Conservation (phyloP, 2,113 vertebrate species). For the Uropsilus gracilis region DNA sequence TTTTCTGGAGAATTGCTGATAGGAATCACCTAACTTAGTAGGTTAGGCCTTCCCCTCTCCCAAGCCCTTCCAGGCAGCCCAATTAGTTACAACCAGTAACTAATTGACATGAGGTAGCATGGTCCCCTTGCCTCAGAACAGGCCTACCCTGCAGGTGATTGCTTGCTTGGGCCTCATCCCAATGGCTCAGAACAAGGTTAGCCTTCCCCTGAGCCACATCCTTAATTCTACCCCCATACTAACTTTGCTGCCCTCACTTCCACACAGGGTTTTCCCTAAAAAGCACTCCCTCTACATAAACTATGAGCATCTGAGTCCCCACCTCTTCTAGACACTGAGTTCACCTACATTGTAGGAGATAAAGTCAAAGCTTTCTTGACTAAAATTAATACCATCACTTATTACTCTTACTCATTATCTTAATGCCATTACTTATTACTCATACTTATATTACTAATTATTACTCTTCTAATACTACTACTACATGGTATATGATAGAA, state of each 20-base stretch:
- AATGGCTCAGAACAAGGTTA: not conserved
- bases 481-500: not conserved
- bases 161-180: not conserved
- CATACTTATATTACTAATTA: no score
- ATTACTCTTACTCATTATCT: no score
- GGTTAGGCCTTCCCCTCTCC: not conserved
- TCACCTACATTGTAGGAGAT: no score
- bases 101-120: not conserved
- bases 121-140: not conserved
- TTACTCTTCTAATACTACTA: no score
- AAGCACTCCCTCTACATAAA: not conserved
- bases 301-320: not conserved
- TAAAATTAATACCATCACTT: not conserved
- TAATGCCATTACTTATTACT: no score
- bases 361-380: not conserved
- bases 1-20: not conserved
- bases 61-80: not conserved
- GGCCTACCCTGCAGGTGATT: not conserved
- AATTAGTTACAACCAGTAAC: not conserved
- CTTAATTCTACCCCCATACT: not conserved
- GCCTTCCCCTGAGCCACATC: not conserved
- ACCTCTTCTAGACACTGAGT: not conserved
- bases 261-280: not conserved
- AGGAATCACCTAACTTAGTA: not conserved
- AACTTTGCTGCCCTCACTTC: not conserved